Percentiles rank a stretch among this genome's conserved stretches.
phyloP scores from a whole-genome alignment of 2,113 vertebrate genomes.

The Onychostruthus taczanowskii region DNA sequence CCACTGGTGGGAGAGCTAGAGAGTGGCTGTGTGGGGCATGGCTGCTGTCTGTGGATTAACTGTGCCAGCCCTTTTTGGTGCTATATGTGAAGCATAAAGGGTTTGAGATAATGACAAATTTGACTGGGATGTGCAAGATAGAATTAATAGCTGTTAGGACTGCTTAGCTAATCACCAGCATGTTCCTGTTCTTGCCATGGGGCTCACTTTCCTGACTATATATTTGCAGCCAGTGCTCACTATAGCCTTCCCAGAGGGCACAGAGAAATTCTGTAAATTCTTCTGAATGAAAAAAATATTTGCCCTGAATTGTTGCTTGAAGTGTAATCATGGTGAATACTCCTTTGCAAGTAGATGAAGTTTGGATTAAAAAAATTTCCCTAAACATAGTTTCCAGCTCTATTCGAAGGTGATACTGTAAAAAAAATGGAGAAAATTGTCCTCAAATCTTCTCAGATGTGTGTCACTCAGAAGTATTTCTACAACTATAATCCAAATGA shows the following conservation, averaged over 20 bases:
- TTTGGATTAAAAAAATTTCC: background rate
- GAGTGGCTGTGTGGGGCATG: background rate
- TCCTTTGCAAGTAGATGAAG: background rate
- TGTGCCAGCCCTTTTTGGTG: background rate
- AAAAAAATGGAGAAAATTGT: background rate
- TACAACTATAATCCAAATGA: background rate
- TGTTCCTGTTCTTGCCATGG: background rate
- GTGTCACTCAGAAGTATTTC: background rate
- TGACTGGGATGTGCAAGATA: background rate
- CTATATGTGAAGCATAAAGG: fast-evolving
- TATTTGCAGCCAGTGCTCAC: background rate
- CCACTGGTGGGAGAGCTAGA: background rate
- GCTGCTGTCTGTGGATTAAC: background rate
- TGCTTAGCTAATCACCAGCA: background rate
- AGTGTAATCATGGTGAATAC: background rate
- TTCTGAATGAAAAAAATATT: background rate
- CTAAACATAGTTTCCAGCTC: background rate
- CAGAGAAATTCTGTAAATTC: background rate
- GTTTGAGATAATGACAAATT: background rate
- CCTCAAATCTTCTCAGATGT: background rate
- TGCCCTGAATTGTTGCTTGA: background rate
- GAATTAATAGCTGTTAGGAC: background rate
- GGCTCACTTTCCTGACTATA: background rate
- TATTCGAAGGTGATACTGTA: background rate
- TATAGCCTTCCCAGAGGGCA: background rate